Conservation (phyloP, 2,113 vertebrate species). For the Emydura subglobosa region DNA sequence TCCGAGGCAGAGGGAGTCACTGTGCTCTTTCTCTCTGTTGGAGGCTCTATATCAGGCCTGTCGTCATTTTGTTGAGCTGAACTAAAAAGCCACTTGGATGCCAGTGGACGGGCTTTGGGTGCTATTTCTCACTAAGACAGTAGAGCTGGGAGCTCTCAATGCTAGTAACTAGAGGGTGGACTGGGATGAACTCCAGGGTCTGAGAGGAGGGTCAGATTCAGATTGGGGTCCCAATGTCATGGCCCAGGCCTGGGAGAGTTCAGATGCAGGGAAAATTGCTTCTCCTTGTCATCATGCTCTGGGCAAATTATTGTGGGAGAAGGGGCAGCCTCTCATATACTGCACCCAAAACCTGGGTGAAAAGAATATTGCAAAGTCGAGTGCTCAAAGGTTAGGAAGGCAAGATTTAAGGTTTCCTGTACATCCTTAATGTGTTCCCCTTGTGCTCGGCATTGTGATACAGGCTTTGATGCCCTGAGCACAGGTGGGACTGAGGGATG, state of each 20-base stretch:
- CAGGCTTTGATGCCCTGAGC: not conserved
- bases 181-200: not conserved
- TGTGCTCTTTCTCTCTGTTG: not conserved
- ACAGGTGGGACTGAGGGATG: not conserved
- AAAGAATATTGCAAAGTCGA: too few relatives aligned
- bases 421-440: too few relatives aligned
- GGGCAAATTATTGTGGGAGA: not conserved
- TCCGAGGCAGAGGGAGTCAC: not conserved
- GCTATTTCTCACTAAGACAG: not conserved
- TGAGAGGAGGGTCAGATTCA: not conserved
- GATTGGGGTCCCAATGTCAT: not conserved
- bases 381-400: too few relatives aligned
- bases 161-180: not conserved
- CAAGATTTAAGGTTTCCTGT: too few relatives aligned
- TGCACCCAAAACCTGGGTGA: not conserved
- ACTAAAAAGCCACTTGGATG: not conserved
- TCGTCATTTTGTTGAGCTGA: not conserved
- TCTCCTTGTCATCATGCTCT: rapidly evolving
- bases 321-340: not conserved
- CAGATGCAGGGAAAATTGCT: not conserved
- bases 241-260: not conserved
- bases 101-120: not conserved
- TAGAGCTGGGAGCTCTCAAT: not conserved
- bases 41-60: not conserved
- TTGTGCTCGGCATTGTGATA: too few relatives aligned